Base-by-base conservation (phyloP, 1,140 invertebrate species). In the Anadara kagoshimensis region DNA sequence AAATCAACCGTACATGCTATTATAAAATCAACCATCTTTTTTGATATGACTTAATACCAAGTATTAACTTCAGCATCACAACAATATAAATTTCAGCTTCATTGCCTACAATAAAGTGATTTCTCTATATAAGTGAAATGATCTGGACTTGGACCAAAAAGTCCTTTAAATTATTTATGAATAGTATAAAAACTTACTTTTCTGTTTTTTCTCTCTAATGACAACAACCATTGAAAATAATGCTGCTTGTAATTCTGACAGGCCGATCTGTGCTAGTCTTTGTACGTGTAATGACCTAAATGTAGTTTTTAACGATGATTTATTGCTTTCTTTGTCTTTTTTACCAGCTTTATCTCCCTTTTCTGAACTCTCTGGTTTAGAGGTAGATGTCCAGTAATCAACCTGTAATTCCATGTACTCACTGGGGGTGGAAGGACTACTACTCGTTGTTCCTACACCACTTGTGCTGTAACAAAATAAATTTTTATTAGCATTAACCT, bases 171-270 rank as follows among this genome's bases (percentile, higher is more conserved):
- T n/a, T n/a, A n/a, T n/a, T n/a, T n/a, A n/a, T n/a, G n/a, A n/a
- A n/a, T n/a, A 44, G 56, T 16, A 1, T 44, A 44, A 44, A 16
- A 10, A 80, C 84, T 82, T 78, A 91, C 89, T 90, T 78, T 90
- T 98, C 86, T 97, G 96, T 87, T 98, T 98, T 90, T 98, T 98
- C 88, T 98, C 97, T 89, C 97, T 97, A 61, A 94, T 96, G 43
- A 95, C 93, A 85, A 96, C 97, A 58, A 93, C 94, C 90, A 98
- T 93, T 51, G 92, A 93, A 75, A 96, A 86, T 5, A 79, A 24
- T 53, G 76, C 18, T 29, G 76, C 56, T 56, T 78, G 67, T 54
- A 56, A 64, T 1, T 78, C 76, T 47, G 71, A 44, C 18, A 64
- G 43, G 14, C 56, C 61, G 53, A 68, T 57, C 63, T 73, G 79